Evolutionary conservation across 2,797 vertebrate species (phyloP).

Genomic region (Phrynocephalus guinanensis): DNA sequence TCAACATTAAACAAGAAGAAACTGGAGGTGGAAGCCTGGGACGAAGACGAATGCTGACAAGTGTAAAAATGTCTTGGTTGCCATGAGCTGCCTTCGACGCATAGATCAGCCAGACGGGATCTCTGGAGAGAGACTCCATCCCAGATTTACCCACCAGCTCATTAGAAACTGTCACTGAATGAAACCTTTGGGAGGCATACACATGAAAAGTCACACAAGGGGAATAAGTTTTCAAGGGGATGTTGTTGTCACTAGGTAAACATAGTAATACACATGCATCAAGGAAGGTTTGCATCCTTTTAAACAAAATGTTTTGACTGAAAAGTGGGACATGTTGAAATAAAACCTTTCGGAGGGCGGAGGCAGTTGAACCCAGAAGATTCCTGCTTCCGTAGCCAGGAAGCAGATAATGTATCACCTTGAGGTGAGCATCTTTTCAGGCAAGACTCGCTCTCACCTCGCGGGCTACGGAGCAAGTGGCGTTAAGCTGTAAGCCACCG

Average conservation of each 20-base stretch:
- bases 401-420: constrained; percentile 66
- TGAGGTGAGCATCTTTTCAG: constrained; percentile 70
- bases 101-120: constrained; percentile 73
- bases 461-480: constrained; percentile 61
- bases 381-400: constrained; percentile 72
- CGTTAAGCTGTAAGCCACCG: constrained; percentile 62
- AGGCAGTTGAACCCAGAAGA: constrained; percentile 71
- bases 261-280: constrained; percentile 76
- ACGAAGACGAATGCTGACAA: constrained; percentile 64
- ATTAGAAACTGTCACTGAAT: constrained; percentile 75
- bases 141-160: constrained; percentile 79
- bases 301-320: constrained; percentile 69
- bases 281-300: constrained; percentile 77
- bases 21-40: constrained; percentile 66
- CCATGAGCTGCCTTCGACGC: constrained; percentile 70
- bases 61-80: constrained; percentile 61
- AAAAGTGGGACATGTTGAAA: constrained; percentile 80
- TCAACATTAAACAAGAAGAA: constrained; percentile 79
- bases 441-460: constrained; percentile 68
- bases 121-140: constrained; percentile 71
- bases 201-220: constrained; percentile 78
- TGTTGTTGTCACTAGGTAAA: constrained; percentile 74
- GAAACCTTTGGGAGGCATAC: constrained; percentile 76
- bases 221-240: constrained; percentile 74
- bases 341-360: constrained; percentile 73